Percentiles rank a stretch among this genome's conserved stretches.
These are phyloP conservation scores for Suillia variegata DNA, from an alignment of 2,888 invertebrate species.

Conservation along the genomic window DNA sequence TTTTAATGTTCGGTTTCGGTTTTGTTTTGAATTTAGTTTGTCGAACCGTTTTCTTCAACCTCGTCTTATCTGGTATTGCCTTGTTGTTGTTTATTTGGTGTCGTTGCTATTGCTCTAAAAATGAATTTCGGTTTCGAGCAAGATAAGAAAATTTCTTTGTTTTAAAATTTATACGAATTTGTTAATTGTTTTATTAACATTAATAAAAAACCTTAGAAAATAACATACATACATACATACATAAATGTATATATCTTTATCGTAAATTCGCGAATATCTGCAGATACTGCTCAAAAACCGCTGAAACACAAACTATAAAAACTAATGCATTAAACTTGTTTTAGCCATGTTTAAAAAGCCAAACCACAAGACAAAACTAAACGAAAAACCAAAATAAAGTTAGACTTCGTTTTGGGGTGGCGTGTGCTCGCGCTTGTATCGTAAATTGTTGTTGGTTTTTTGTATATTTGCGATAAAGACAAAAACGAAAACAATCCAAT, in stretches of 20 bases:
- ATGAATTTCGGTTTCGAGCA: slow-evolving; percentile 5
- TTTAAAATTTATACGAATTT: slow-evolving; percentile 39
- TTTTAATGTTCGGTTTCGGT: no score
- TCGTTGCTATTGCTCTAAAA: slow-evolving; percentile 17
- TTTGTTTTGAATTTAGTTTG: neutral
- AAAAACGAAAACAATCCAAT: no score
- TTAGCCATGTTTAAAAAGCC: neutral
- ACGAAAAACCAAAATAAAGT: neutral
- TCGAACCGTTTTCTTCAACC: neutral
- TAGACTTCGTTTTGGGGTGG: neutral
- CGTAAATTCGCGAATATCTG: no score
- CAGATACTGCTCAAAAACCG: no score
- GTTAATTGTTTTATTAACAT: slow-evolving; percentile 29
- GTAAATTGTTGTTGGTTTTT: neutral
- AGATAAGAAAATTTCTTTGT: slow-evolving; percentile 3
- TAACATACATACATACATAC: neutral
- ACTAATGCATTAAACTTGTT: neutral
- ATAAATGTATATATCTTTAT: neutral
- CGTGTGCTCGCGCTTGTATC: neutral
- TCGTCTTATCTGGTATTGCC: slow-evolving; percentile 1
- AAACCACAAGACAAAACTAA: no score
- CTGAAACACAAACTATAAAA: no score
- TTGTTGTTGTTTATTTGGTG: neutral
- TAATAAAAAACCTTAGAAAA: neutral
- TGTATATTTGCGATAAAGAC: neutral